Evolutionary conservation across 2,888 invertebrate genomes (phyloP), one percentile per base, ranked within the genome.

Genomic region (Xanthorhoe spadicearia): DNA sequence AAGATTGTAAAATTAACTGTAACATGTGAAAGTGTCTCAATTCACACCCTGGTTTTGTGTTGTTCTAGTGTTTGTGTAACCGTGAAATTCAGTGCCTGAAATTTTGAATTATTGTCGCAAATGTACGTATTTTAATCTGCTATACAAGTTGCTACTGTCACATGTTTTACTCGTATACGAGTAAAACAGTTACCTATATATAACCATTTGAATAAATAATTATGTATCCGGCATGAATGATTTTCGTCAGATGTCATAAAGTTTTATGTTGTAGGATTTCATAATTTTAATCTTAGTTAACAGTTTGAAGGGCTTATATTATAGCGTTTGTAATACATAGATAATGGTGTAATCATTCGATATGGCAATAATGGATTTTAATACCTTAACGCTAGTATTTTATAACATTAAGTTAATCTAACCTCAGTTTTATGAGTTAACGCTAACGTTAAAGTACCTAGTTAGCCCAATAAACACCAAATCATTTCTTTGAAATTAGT

Each of bases 1-100:
- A 91, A 92, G 89, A 85, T 70, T 70, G 80, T 77, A 79, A 76
- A 86, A 83, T 82, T 80, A 68, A 73, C 71, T 57, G 9, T 61
- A 43, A 18, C 17, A 66, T 68, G 61, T 53, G 62, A 48, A 52
- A 19, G 61, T 58, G 56, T 17, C 15, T 15, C 3, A 46, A 19
- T 50, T 55, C 38, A 43, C 38, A 19, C 61, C 57, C 15, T 59
- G 17, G 18, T 50, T 43, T 63, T 55, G 67, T 71, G 71, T 55
- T n/a, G 56, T 64, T 60, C 61, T 28, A 56, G 67, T 68, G 67
- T 28, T 66, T 64, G 67, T 67, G 67, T 52, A 35, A 8, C 15
- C 19, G 60, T 68, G 64, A 60, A 35, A 64, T 64, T 64, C 64
- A 68, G 64, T 68, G 64, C 23, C 57, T 68, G 68, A 67, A 67